Evolutionary conservation across 2,888 invertebrate genomes (phyloP), one percentile per base, ranked within the genome.

Genomic region (Melieria crassipennis): DNA sequence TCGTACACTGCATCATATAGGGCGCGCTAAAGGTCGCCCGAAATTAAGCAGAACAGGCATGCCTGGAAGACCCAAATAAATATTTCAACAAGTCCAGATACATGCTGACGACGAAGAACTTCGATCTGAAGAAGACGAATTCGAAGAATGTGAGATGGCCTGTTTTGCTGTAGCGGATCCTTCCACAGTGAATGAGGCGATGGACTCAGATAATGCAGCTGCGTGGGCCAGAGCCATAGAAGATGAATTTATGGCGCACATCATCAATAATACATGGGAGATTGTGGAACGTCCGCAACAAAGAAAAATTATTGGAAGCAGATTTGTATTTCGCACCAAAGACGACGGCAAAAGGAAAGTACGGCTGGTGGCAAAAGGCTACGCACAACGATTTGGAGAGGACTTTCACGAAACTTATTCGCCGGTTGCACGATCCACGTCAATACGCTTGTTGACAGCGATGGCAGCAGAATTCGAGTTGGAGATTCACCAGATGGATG

Each of bases 281-380:
- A 71, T 66, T 42, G 57, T 73, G 9, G 70, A 72, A 46, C 42
- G 70, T 5, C 76, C 75, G 3, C 10, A 42, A 0, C 7, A 30
- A 11, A 57, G 73, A 71, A 73, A 74, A 73, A 61, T 74, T 11
- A 67, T 73, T 42, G 69, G 62, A n/a, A 75, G 63, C 13, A 43
- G 70, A 30, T 57, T 74, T 1, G 75, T 74, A 7, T 74, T 76
- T 62, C 65, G 65, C 9, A 65, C 69, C 7, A 76, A 76, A 57
- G 70, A 73, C 10, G 64, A 56, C 10, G 48, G 62, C 60, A 73
- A 62, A 52, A 75, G 71, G 64, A 75, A 76, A 56, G 74, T 68
- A n/a, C 69, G 76, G 7, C 72, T 75, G 16, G 76, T 75, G 16
- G 75, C 73, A 56, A 75, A 77, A 71, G 75, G 73, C 6, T 76